These are phyloP conservation scores for Chrysaora quinquecirrha DNA, from an alignment of 30 jellyfish, hydroid and myxozoan species.

Conservation along the genomic window DNA sequence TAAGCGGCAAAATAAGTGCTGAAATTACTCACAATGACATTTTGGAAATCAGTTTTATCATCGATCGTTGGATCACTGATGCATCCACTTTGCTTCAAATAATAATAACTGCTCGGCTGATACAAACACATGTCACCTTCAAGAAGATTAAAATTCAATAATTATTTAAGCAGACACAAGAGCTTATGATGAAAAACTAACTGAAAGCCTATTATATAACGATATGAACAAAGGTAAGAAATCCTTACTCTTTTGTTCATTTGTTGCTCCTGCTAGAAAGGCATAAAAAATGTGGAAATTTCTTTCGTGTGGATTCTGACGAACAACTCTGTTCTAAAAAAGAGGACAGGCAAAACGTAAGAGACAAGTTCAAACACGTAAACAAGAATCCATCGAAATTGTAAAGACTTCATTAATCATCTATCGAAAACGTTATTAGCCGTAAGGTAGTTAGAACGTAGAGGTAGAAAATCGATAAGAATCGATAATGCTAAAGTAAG, in stretches of 20 bases:
- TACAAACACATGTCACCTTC: slow-evolving; percentile 78
- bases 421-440: too few relatives aligned
- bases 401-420: too few relatives aligned
- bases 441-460: too few relatives aligned
- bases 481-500: too few relatives aligned
- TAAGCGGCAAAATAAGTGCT: not conserved
- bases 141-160: not conserved
- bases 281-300: slow-evolving; percentile 94
- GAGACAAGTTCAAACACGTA: too few relatives aligned
- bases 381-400: too few relatives aligned
- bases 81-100: slow-evolving; percentile 94
- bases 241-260: slow-evolving; percentile 73
- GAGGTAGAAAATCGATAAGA: too few relatives aligned
- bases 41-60: slow-evolving; percentile 76
- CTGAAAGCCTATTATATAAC: too few relatives aligned
- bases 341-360: not conserved
- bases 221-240: too few relatives aligned
- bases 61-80: slow-evolving; percentile 90
- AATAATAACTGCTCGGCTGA: slow-evolving; percentile 76
- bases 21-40: slow-evolving; percentile 57
- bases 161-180: too few relatives aligned
- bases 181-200: too few relatives aligned
- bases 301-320: slow-evolving; percentile 95
- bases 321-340: slow-evolving; percentile 92
- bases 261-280: slow-evolving; percentile 80